Conservation (phyloP, 2,888 invertebrate species). For the Sepioteuthis lessoniana region DNA sequence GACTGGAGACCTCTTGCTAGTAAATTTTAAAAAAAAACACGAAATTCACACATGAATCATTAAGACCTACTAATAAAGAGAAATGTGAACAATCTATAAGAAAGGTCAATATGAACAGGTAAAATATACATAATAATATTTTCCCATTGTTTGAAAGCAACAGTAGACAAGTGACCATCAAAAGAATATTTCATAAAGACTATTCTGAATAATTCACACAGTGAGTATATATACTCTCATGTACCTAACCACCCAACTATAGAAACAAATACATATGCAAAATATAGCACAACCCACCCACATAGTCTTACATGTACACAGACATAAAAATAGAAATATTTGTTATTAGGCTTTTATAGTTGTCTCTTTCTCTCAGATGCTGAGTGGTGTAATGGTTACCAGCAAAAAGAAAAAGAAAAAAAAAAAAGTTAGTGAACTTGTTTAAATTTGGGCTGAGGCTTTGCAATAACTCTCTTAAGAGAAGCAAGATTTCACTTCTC, state of each 20-base stretch:
- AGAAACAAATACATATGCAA: background rate
- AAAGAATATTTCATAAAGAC: background rate
- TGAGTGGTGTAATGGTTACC: background rate
- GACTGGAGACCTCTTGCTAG: background rate
- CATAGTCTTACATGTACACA: background rate
- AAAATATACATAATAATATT: background rate
- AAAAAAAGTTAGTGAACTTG: background rate
- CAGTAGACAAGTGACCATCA: background rate
- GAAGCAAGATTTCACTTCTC: background rate
- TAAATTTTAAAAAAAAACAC: background rate
- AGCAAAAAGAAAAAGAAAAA: background rate
- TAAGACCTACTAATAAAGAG: background rate
- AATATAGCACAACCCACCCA: background rate
- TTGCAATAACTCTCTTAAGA: background rate
- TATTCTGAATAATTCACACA: background rate
- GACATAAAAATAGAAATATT: background rate
- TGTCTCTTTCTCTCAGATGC: background rate
- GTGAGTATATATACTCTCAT: background rate
- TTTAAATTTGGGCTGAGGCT: conserved; percentile 10
- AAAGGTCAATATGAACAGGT: background rate
- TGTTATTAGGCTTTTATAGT: background rate
- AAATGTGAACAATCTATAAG: background rate
- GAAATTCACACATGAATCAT: background rate
- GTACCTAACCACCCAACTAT: background rate
- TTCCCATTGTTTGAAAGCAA: background rate